Evolutionary conservation across 2,113 vertebrate species (phyloP), one percentile per base, ranked within the genome.

Genomic region (Holacanthus passer): DNA sequence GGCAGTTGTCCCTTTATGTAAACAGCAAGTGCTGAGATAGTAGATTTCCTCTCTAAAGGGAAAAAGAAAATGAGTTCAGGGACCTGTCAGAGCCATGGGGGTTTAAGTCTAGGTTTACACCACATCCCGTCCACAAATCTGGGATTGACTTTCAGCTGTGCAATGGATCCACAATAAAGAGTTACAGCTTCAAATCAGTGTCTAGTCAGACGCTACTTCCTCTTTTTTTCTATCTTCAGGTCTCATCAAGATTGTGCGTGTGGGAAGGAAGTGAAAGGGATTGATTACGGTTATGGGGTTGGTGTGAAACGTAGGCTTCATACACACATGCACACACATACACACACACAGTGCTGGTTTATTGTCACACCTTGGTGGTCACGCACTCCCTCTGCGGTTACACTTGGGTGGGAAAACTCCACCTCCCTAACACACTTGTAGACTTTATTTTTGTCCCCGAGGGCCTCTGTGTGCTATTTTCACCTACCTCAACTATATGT

Each of bases 331-430:
- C 20, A 62, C 52, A 71, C 55, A 69, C 19, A 32, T 53, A 41
- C 50, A 79, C 48, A 58, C 32, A 45, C 35, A 72, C 1, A 63
- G 10, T n/a, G 0, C 27, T 43, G 53, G 55, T 70, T 87, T 80
- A 68, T 68, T 68, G 66, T 87, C 80, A 63, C 84, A 84, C 86
- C 73, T 89, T 77, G 27, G 76, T 89, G 80, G 81, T 85, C 86
- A 84, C 65, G 82, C 10, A 65, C 62, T 64, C 75, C 55, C 62
- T 81, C 17, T 56, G 74, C 39, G 52, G 82, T 93, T 88, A 75
- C 77, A 79, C 81, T 75, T 67, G 79, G 70, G 79, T 88, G 88
- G 83, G 84, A 92, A 93, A 81, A 80, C 81, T 68, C 79, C 83
- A 56, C 85, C 86, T 81, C 73, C 66, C 14, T 9, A 31, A 77